Evolutionary conservation across 2,797 vertebrate genomes (phyloP).

Genomic region (Muscicapa striata): DNA sequence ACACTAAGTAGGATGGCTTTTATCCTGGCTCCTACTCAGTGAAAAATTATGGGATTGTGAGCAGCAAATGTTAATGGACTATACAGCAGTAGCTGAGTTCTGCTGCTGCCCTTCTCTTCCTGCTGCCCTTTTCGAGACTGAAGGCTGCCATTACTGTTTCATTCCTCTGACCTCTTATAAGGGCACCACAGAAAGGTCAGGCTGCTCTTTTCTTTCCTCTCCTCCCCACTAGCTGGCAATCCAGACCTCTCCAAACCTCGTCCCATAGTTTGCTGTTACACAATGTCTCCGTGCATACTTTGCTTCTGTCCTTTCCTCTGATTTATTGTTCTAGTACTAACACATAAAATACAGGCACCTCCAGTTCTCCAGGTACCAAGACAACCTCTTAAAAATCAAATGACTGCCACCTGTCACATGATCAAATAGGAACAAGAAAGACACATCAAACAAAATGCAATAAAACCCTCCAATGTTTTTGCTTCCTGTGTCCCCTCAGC

Average conservation of each 20-base stretch:
- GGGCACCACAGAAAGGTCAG: conserved; percentile 49
- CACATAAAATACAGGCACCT: not conserved
- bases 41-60: conserved; percentile 46
- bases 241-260: not conserved
- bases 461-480: not conserved
- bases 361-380: not conserved
- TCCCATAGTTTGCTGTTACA: not conserved
- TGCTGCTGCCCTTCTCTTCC: conserved; percentile 35
- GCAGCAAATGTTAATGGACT: conserved; percentile 65
- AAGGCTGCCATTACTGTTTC: conserved; percentile 59
- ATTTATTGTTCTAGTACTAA: not conserved
- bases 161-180: conserved; percentile 50
- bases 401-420: not conserved
- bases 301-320: not conserved
- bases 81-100: not conserved
- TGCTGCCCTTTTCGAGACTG: conserved; percentile 33
- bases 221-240: not conserved
- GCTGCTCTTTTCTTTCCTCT: conserved; percentile 45
- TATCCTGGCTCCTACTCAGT: conserved; percentile 42
- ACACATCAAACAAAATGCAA: not conserved
- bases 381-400: not conserved
- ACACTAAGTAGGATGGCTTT: conserved; percentile 53
- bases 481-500: not conserved
- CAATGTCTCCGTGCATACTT: not conserved
- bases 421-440: not conserved